A percentile compares a stretch with the other conserved stretches of the same genome.
These are phyloP conservation scores for Trididemnum miniatum DNA, from an alignment of 23 tunicate species.

Conservation along the genomic window DNA sequence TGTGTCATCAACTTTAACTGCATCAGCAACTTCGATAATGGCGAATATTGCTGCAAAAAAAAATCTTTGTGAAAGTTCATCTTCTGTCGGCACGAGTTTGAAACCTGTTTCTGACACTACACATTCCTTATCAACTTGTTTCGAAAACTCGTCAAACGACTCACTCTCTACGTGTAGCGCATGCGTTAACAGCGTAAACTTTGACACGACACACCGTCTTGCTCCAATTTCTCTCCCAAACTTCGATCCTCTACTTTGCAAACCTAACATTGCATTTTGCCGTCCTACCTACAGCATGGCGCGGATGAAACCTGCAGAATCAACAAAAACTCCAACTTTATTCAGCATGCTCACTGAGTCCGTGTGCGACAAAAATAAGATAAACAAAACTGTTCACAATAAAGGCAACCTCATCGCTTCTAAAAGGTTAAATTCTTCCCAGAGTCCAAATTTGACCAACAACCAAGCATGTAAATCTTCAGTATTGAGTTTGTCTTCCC, in stretches of 20 bases:
- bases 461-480: not conserved
- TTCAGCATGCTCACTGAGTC: not conserved
- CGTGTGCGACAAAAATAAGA: not conserved
- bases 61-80: too few relatives aligned
- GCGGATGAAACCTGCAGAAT: not conserved
- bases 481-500: not conserved
- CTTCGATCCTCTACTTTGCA: not conserved
- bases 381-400: not conserved
- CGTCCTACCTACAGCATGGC: constrained; percentile 24
- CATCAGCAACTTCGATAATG: too few relatives aligned
- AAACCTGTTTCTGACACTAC: not conserved
- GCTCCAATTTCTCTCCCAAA: not conserved
- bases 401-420: not conserved
- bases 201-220: too few relatives aligned
- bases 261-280: not conserved
- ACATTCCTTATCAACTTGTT: not conserved
- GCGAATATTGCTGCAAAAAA: too few relatives aligned
- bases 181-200: too few relatives aligned
- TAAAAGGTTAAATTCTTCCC: not conserved
- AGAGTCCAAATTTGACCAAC: not conserved
- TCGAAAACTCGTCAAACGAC: too few relatives aligned
- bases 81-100: not conserved
- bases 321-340: not conserved
- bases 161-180: too few relatives aligned
- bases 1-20: too few relatives aligned